Base-by-base conservation (phyloP, 1,140 invertebrate genomes). In the Rhizoglyphus robini region DNA sequence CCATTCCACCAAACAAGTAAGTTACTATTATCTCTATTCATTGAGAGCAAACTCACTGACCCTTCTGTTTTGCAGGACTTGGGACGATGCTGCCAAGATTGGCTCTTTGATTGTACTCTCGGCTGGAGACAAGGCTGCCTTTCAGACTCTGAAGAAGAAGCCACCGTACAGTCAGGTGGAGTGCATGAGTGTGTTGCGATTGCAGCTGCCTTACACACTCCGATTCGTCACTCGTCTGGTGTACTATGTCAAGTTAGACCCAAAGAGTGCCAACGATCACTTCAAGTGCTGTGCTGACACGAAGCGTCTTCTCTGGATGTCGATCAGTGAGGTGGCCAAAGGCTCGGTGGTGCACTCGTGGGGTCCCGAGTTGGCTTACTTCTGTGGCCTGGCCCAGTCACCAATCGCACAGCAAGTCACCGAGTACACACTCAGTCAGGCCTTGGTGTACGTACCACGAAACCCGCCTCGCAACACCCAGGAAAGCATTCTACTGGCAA, bases 391-490 rank as follows among this genome's bases (percentile, higher is more conserved):
- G n/a, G n/a, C n/a, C n/a, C n/a, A n/a, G n/a, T n/a, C n/a, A n/a
- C n/a, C n/a, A n/a, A n/a, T n/a, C n/a, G n/a, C n/a, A n/a, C n/a
- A n/a, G n/a, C n/a, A n/a, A n/a, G n/a, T n/a, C n/a, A n/a, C n/a
- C n/a, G 66, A 67, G 31, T 65, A 46, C 20, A 62, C 5, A 27
- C 23, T 67, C 3, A 41, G 51, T 36, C 18, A 64, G 3, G 67
- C 59, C 11, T 65, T 66, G 5, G 20, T 18, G 15, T 68, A 25
- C 20, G 13, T 60, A 18, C 67, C 67, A 27, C 64, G 66, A 11
- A 46, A 67, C 30, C 65, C 65, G 20, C 65, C 67, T 8, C 48
- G 67, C 20, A 67, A n/a, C n/a, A 18, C n/a, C 20, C 30, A 67
- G 25, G 67, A 68, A 47, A 32, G 62, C 30, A 59, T 68, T 65